phyloP scores from a whole-genome alignment of 92 coral and sea anemone genomes.

The Meandrina meandrites region DNA sequence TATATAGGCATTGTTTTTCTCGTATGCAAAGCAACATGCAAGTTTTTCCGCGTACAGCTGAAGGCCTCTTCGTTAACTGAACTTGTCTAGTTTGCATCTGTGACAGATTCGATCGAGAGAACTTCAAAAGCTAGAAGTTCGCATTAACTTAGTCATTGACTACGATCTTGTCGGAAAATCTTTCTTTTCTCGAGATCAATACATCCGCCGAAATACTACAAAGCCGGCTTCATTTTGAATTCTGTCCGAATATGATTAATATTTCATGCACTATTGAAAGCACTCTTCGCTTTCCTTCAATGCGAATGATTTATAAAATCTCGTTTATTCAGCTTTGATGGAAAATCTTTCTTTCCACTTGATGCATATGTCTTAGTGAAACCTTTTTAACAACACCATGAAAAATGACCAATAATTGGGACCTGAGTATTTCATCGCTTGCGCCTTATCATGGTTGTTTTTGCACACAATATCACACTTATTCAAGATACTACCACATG shows the following conservation, averaged over 20 bases:
- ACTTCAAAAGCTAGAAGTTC: neutral
- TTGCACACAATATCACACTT: constrained; percentile 15
- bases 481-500: constrained; percentile 17
- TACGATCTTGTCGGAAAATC: constrained; percentile 3
- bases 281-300: constrained; percentile 15
- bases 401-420: neutral
- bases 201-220: constrained; percentile 29
- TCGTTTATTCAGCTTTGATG: neutral
- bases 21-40: neutral
- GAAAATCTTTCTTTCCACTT: neutral
- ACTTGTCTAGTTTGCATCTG: neutral
- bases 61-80: neutral
- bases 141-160: neutral
- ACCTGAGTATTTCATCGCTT: neutral
- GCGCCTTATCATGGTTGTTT: constrained; percentile 2
- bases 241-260: constrained; percentile 21
- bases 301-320: neutral
- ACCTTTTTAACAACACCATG: neutral
- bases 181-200: neutral
- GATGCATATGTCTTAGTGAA: neutral
- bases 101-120: neutral
- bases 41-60: neutral
- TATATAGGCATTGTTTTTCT: constrained; percentile 3
- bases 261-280: constrained; percentile 20
- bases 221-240: constrained; percentile 28